Base-by-base conservation (phyloP, 2,888 invertebrate species). In the Scelioninae gen. 2 region DNA sequence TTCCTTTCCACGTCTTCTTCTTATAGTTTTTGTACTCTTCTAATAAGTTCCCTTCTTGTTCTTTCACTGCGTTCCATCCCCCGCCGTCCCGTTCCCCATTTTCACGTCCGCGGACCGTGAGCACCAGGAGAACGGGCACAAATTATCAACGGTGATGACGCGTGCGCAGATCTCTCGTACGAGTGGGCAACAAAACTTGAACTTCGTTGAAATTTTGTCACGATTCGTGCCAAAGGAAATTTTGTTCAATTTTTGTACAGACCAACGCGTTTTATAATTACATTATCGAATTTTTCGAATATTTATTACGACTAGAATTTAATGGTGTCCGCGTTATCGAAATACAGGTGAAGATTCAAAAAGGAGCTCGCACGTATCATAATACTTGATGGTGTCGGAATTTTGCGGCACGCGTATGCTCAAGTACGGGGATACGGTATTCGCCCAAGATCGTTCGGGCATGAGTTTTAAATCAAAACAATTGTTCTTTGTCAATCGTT, bases 11-110 rank as follows among this genome's bases (percentile, higher is more conserved):
- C n/a, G n/a, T n/a, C n/a, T n/a, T n/a, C n/a, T n/a, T n/a, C n/a
- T n/a, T n/a, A n/a, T n/a, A n/a, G n/a, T n/a, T 80, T 84, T 85
- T 85, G 84, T 85, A 84, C 85, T 85, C 78, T 84, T 82, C 82
- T 84, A 84, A 80, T 77, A 83, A 79, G 80, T 79, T 81, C 76
- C 46, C 67, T 74, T 64, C 78, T 80, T 78, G 79, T 77, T 60
- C 65, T 74, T 35, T 37, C 43, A 74, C 2, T 39, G 16, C 76
- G 74, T 73, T 76, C 74, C 77, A n/a, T 81, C 76, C 19, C 18
- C 22, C 7, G 16, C 53, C 74, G 77, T 81, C 76, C 11, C 22
- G 18, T 6, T 35, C 53, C 31, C 48, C 35, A 19, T 33, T 37
- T 63, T 50, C 72, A 25, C 37, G 60, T 70, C 71, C 70, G 63